Percentiles rank a stretch among this genome's conserved stretches.
These are phyloP conservation scores for Campylorhamphus procurvoides DNA, from an alignment of 2,113 vertebrate species.

Conservation along the genomic window DNA sequence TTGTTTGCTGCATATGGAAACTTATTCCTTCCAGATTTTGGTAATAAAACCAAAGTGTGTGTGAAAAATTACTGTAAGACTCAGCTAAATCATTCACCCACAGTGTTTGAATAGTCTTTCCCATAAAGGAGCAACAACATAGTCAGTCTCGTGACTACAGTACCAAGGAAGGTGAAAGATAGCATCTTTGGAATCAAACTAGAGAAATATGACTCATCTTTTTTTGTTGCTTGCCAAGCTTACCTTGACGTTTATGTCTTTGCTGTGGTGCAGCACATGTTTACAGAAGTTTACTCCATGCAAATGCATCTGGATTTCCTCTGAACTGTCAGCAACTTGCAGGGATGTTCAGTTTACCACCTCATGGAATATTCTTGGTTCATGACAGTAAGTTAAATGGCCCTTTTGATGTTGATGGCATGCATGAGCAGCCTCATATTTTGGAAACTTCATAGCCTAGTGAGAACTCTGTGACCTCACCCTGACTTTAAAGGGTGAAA, in stretches of 20 bases:
- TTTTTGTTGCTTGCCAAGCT: conserved; percentile 72
- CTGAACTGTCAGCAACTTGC: conserved; percentile 58
- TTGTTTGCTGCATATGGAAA: conserved; percentile 54
- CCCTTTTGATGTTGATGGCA: background rate
- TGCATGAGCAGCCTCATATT: background rate
- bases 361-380: background rate
- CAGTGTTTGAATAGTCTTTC: conserved; percentile 56
- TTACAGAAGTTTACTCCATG: conserved; percentile 73
- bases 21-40: conserved; percentile 49
- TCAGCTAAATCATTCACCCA: conserved; percentile 17
- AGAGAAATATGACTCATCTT: conserved; percentile 78
- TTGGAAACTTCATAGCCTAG: background rate
- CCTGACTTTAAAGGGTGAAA: background rate
- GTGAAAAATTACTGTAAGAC: conserved; percentile 63
- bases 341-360: background rate
- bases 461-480: background rate
- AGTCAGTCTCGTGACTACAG: conserved; percentile 59
- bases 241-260: conserved; percentile 85
- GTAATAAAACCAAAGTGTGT: conserved; percentile 70
- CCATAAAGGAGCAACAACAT: conserved; percentile 75
- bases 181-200: conserved; percentile 77
- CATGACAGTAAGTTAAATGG: background rate
- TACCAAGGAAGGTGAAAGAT: conserved; percentile 76
- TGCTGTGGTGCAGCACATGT: conserved; percentile 67
- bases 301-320: conserved; percentile 81